These are phyloP conservation scores for Halcyon chelicuti DNA, from an alignment of 2,797 vertebrate genomes.

Conservation along the genomic window DNA sequence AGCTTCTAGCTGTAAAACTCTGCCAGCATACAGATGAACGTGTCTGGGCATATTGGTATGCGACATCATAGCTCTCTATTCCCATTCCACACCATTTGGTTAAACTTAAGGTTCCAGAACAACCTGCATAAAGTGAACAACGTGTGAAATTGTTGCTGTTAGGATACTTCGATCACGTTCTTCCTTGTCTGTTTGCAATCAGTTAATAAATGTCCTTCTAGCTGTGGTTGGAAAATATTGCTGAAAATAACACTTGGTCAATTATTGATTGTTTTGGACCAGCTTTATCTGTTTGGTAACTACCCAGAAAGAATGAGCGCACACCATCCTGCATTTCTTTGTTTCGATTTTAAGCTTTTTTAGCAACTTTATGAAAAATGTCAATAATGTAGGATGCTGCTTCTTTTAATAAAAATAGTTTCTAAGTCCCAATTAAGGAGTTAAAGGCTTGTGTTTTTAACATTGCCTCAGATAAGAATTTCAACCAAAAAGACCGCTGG, in stretches of 20 bases:
- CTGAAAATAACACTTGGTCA: background rate
- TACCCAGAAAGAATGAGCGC: background rate
- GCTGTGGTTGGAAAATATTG: background rate
- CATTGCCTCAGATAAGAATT: background rate
- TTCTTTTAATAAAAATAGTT: background rate
- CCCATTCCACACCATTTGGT: slow-evolving; percentile 15
- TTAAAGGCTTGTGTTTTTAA: background rate
- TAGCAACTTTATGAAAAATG: background rate
- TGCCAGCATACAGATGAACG: slow-evolving; percentile 70
- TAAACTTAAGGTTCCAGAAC: slow-evolving; percentile 53
- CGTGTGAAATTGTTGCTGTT: slow-evolving; percentile 1
- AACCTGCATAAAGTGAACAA: slow-evolving; percentile 52
- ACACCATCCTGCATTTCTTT: background rate
- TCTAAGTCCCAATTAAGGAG: background rate
- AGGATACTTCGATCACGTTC: background rate
- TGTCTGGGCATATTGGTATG: slow-evolving; percentile 51
- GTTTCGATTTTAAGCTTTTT: background rate
- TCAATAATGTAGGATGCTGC: background rate
- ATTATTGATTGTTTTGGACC: background rate
- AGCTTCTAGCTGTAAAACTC: slow-evolving; percentile 29
- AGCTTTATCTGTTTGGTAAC: background rate
- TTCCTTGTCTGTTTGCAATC: background rate
- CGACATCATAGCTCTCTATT: slow-evolving; percentile 46
- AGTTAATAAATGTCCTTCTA: background rate
- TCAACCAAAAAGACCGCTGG: background rate